These are phyloP conservation scores for Suricata suricatta DNA, from an alignment of 2,113 vertebrate genomes.

Conservation along the genomic window DNA sequence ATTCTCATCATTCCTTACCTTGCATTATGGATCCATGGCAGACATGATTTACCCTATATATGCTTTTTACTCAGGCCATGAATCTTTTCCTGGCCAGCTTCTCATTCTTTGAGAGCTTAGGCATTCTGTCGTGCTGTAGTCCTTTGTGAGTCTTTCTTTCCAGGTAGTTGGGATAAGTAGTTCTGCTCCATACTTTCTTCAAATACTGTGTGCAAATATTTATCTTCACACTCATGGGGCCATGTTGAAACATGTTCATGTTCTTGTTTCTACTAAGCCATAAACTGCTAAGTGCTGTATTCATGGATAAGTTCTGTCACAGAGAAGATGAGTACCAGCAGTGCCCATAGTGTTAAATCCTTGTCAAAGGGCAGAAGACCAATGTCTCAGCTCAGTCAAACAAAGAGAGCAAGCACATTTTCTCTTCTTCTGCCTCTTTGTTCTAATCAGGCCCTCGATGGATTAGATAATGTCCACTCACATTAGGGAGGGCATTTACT, in stretches of 20 bases:
- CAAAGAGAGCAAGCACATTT: background rate
- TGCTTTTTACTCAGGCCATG: background rate
- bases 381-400: background rate
- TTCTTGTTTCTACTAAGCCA: background rate
- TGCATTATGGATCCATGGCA: background rate
- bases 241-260: background rate
- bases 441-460: background rate
- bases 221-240: background rate
- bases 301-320: background rate
- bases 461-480: background rate
- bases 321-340: background rate
- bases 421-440: background rate
- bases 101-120: background rate
- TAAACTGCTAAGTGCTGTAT: background rate
- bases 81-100: background rate
- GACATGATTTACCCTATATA: background rate
- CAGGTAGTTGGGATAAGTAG: background rate
- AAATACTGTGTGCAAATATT: background rate
- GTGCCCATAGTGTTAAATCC: too few species aligned
- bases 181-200: background rate
- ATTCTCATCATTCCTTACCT: background rate
- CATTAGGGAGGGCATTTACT: background rate
- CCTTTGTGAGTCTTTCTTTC: background rate
- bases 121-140: background rate
- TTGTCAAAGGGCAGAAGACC: background rate